Base-by-base conservation (phyloP, 2,888 invertebrate species). In the Chymomyza fuscimana region DNA sequence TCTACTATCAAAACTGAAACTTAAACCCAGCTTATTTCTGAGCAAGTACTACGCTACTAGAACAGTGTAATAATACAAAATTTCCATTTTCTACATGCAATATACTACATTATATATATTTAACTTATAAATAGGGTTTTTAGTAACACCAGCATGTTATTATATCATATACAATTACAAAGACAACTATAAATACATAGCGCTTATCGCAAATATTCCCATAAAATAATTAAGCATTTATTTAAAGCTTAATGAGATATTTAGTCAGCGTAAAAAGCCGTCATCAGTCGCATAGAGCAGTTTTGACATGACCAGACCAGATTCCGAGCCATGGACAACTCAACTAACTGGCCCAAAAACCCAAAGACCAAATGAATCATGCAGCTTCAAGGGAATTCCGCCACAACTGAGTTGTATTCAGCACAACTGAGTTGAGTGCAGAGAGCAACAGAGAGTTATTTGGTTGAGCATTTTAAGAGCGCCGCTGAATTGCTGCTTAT, bases 331-430 rank as follows among this genome's bases (percentile, higher is more conserved):
- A 7, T 64, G 32, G 50, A 6, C 56, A 36, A 6, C 56, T 10
- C 32, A 60, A 76, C 73, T 68, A 70, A 73, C 61, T 65, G 62
- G 51, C 56, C 40, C 50, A 54, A 69, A 65, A 69, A 36, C 25
- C 63, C 61, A 77, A 16, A 60, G 74, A 73, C 73, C 63, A 67
- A 15, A 50, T 76, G 70, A 76, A 64, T 77, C 73, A 76, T 63
- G 15, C 16, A 15, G 65, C 59, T 36, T 46, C 15, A 60, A 61
- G 65, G 59, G 63, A 3, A 56, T 46, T 10, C 40, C 40, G 40
- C 40, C 40, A 7, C 40, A 46, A 12, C 40, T 46, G 10, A 46
- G 12, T 46, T 2, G 4, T 12, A 12, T 12, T 46, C 12, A 46
- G 40, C 40, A 16, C 5, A 16, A 54, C 1, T 2, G 25, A 25